Evolutionary conservation across 2,888 invertebrate genomes (phyloP), one percentile per base, ranked within the genome.

Genomic region (Latrodectus hesperus): DNA sequence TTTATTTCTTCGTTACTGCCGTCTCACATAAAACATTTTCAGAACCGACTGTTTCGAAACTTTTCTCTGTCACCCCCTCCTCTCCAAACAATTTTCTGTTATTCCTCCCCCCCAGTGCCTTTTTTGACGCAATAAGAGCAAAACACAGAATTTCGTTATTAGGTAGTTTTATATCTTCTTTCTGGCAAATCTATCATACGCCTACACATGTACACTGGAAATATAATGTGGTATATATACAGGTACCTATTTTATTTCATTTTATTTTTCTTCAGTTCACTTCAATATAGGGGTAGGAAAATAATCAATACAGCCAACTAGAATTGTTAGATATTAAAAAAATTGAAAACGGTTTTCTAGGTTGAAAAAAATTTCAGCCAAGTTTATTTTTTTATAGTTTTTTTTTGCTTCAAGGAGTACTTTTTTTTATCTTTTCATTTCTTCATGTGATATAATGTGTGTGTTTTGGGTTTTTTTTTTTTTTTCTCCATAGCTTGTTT

Each of bases 81-180:
- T 51, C 10, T n/a, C 49, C 80, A 55, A 67, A 53, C 73, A 83
- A 73, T 78, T 78, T 68, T 68, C 67, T 51, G 22, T 22, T 22
- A 22, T 22, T 22, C 22, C 22, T 38, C 38, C 70, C 76, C 76
- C 65, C 22, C 22, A 22, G 22, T 65, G 11, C 22, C 22, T 75
- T 79, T 78, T 79, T 70, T 85, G 85, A 74, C 85, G 85, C 80
- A 85, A 85, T 85, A 85, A 85, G 79, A 74, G 74, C 80, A n/a
- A 14, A 49, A 68, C 68, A 68, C 74, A 49, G 74, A 79, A 64
- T 79, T 70, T 71, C 52, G 80, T 85, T 85, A 85, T 85, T 85
- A 85, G 79, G 85, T 70, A 80, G 75, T 85, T 85, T 85, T 84
- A 78, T 84, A 73, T 78, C 78, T 73, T 68, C 73, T 55, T 38